Percentiles rank a stretch among this genome's conserved stretches.
Conservation (phyloP, 2,888 invertebrate species). For the Deroplatys truncata region DNA sequence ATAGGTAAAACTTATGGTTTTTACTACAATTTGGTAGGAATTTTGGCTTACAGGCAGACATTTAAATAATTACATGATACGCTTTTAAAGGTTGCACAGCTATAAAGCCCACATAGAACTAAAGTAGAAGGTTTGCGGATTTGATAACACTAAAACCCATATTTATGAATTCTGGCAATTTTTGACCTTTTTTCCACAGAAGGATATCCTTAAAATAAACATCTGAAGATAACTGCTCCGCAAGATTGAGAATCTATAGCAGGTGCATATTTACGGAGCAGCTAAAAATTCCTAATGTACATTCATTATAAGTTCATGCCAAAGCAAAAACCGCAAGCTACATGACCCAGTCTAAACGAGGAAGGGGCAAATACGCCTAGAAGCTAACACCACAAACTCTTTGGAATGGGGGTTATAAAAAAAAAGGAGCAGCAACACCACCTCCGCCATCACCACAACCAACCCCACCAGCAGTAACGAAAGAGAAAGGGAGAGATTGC, state of each 20-base stretch:
- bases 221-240: too few species aligned
- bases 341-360: neutral
- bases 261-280: neutral
- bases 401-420: neutral
- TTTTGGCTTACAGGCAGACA: too few species aligned
- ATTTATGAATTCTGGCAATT: too few species aligned
- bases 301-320: neutral
- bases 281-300: neutral
- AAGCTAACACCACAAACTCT: neutral
- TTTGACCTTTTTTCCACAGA: too few species aligned
- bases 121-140: too few species aligned
- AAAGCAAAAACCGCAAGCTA: neutral
- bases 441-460: neutral
- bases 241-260: neutral
- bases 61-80: too few species aligned
- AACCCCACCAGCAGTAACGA: neutral
- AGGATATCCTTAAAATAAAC: too few species aligned
- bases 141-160: too few species aligned
- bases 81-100: too few species aligned
- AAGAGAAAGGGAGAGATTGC: neutral
- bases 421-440: neutral
- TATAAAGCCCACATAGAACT: too few species aligned
- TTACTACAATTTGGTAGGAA: too few species aligned
- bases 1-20: too few species aligned
- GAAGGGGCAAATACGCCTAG: neutral